Evolutionary conservation across 2,888 invertebrate genomes (phyloP), one percentile per base, ranked within the genome.

Genomic region (Onthophagus sagittarius): DNA sequence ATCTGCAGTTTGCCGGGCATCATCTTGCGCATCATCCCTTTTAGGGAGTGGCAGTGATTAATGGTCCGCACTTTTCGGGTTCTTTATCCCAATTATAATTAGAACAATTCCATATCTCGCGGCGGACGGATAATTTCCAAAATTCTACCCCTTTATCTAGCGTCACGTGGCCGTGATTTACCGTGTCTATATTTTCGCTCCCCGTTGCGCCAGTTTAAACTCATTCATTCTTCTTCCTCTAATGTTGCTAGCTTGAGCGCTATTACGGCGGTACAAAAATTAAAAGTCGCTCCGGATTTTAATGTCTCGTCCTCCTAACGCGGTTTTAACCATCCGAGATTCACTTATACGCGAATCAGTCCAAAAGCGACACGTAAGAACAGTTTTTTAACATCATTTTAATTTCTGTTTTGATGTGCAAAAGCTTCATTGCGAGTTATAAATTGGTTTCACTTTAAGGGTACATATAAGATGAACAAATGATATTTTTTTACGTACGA

Each of bases 1-100:
- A 81, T 81, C 80, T 81, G 78, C 77, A 78, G 78, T 80, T 78
- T 78, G 77, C 77, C 77, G 77, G 79, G 78, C 78, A 79, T 77
- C 78, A 78, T 78, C 78, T 80, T 80, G 79, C 78, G 76, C 78
- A 80, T 79, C 80, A 78, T 77, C 77, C 79, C 74, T 75, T 76
- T 77, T 76, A 78, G 78, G 80, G 79, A 79, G 79, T 80, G 39
- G 31, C 13, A n/a, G 76, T 80, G 80, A 80, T 80, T 80, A 79
- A 80, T 80, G 78, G 77, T 75, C 70, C 75, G 67, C 67, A 53
- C 39, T 53, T 53, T 53, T 53, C 7, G 39, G 39, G 39, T 53
- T 53, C 39, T 53, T 53, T 53, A 53, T 53, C 39, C 39, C 39
- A 53, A 53, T 53, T 53, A 53, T 53, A 53, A 53, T 53, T 53